Evolutionary conservation across 1,140 invertebrate genomes (phyloP).

Genomic region (Drosophila ohnishii): DNA sequence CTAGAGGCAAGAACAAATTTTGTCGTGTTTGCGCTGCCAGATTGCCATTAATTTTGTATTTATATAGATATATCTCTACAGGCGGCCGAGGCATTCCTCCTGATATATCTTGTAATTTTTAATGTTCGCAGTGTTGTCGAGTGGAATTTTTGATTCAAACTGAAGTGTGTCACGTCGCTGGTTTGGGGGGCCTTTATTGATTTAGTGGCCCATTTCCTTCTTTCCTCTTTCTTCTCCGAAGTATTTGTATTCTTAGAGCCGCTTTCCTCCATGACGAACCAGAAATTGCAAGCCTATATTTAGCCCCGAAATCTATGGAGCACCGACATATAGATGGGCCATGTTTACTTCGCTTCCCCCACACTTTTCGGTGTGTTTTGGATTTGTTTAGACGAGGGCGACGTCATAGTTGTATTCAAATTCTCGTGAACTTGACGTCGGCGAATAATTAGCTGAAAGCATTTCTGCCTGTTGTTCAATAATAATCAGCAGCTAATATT

Average conservation of each 20-base stretch:
- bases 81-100: slow-evolving; percentile 31
- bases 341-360: slow-evolving; percentile 53
- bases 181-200: slow-evolving; percentile 48
- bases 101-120: slow-evolving; percentile 76
- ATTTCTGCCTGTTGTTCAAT: slow-evolving; percentile 65
- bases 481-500: slow-evolving; percentile 66
- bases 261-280: slow-evolving; percentile 50
- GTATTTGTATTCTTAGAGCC: slow-evolving; percentile 44
- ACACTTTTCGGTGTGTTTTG: slow-evolving; percentile 33
- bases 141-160: slow-evolving; percentile 32
- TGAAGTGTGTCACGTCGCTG: slow-evolving; percentile 67
- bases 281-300: slow-evolving; percentile 63
- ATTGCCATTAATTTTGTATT: slow-evolving; percentile 74
- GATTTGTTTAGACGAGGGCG: slow-evolving; percentile 41
- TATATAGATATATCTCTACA: slow-evolving; percentile 42
- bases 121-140: slow-evolving; percentile 72
- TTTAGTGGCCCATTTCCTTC: slow-evolving; percentile 51
- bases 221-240: neutral
- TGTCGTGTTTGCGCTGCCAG: slow-evolving; percentile 69
- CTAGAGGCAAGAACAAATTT: slow-evolving; percentile 68
- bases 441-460: slow-evolving; percentile 68
- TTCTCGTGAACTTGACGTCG: slow-evolving; percentile 75
- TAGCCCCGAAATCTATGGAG: slow-evolving; percentile 31
- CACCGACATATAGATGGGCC: slow-evolving; percentile 51
- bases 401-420: slow-evolving; percentile 68